Evolutionary conservation across 2,888 invertebrate genomes (phyloP).

Genomic region (Terebella lapidaria): DNA sequence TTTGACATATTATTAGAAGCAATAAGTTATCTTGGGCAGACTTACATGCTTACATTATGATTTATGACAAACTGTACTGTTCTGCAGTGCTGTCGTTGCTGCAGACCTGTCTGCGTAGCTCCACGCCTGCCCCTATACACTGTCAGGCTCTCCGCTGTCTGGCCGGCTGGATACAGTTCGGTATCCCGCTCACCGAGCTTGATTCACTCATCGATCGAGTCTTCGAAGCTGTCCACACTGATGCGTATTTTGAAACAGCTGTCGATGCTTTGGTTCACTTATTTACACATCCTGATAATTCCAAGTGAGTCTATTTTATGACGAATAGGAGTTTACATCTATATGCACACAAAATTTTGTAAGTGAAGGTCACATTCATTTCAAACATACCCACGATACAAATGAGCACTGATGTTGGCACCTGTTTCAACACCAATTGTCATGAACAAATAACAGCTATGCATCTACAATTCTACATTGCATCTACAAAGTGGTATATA

Average conservation of each 20-base stretch:
- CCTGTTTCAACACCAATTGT: no score
- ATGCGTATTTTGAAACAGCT: conserved; percentile 59
- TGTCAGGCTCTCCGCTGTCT: conserved; percentile 50
- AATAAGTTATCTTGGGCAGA: no score
- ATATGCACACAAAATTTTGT: no score
- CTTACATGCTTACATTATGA: not conserved
- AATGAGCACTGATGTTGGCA: no score
- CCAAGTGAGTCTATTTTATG: conserved; percentile 52
- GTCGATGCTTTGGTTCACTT: conserved; percentile 63
- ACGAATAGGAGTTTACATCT: no score
- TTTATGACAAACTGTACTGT: not conserved
- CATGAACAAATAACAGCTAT: no score
- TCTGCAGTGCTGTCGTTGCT: conserved; percentile 46
- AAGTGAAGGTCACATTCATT: no score
- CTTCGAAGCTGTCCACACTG: conserved; percentile 45
- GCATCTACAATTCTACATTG: no score
- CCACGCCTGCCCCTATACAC: conserved; percentile 29
- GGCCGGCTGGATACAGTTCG: conserved; percentile 63
- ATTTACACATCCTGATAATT: conserved; percentile 62
- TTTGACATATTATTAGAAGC: no score
- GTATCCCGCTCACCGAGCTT: conserved; percentile 55
- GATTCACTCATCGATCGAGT: conserved; percentile 44
- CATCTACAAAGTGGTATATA: no score
- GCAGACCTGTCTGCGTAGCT: conserved; percentile 31
- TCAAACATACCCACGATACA: no score